Conservation (phyloP, 2,797 vertebrate genomes). For the Lagorchestes hirsutus region DNA sequence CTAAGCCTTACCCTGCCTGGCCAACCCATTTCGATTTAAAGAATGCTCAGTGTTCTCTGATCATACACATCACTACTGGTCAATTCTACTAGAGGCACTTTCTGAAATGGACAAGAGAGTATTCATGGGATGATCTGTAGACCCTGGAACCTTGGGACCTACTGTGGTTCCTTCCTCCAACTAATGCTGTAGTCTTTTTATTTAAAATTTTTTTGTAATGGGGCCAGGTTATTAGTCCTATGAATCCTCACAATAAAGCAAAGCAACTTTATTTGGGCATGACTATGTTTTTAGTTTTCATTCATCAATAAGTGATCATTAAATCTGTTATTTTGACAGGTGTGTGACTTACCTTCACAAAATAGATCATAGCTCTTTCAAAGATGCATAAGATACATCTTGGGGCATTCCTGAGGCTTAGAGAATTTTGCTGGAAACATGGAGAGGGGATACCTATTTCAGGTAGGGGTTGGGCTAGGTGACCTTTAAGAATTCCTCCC, state of each 20-base stretch:
- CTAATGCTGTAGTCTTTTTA: background rate
- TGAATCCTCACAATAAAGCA: background rate
- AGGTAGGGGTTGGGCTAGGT: background rate
- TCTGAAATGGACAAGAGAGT: background rate
- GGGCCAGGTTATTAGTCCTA: background rate
- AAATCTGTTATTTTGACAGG: background rate
- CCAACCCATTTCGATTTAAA: background rate
- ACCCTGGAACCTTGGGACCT: background rate
- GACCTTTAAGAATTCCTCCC: background rate
- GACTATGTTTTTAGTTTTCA: background rate
- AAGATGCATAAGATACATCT: background rate
- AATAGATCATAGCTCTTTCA: background rate
- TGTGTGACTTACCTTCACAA: background rate
- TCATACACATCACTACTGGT: background rate
- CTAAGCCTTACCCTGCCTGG: background rate
- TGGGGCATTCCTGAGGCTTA: background rate
- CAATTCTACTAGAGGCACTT: background rate
- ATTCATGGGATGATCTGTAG: background rate
- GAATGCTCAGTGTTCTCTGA: background rate
- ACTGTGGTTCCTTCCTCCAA: background rate
- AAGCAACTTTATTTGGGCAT: background rate
- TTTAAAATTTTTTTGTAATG: background rate
- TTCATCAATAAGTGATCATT: background rate
- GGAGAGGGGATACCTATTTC: background rate
- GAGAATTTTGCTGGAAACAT: background rate